These are phyloP conservation scores for Temnopleurus reevesii DNA, from an alignment of 53 echinoderm and acorn worm genomes.

Conservation along the genomic window DNA sequence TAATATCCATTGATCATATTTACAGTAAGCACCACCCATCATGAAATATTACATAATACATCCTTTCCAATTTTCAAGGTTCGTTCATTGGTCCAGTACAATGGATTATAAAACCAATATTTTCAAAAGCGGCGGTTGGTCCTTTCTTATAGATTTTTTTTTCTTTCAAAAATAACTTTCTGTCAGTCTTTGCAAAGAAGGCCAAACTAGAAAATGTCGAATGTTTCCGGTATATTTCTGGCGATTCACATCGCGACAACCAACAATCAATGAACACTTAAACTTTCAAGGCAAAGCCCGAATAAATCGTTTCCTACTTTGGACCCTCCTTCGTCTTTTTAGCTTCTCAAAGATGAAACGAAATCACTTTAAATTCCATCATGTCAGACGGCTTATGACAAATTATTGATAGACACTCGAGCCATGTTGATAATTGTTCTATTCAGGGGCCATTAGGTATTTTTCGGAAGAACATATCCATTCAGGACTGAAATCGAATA, in stretches of 20 bases:
- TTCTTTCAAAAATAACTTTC: neutral
- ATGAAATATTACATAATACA: too few species aligned
- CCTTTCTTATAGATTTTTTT: neutral
- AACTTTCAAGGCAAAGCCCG: neutral
- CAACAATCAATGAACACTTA: conserved; percentile 43
- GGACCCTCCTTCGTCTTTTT: too few species aligned
- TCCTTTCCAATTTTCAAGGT: neutral
- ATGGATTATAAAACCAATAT: conserved; percentile 40
- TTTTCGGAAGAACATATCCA: neutral
- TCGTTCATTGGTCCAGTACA: neutral
- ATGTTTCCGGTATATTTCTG: conserved; percentile 24
- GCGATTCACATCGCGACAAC: neutral
- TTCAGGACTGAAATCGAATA: conserved; percentile 10
- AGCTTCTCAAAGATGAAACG: neutral
- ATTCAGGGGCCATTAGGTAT: conserved; percentile 5
- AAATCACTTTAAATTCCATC: conserved; percentile 34
- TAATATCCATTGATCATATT: too few species aligned
- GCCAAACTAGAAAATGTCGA: neutral
- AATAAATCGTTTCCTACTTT: neutral
- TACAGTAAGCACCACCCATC: too few species aligned
- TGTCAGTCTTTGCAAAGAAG: neutral
- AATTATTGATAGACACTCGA: neutral
- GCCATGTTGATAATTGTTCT: neutral
- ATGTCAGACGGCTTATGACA: neutral
- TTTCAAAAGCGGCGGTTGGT: conserved; percentile 30